Conservation (phyloP, 2,797 vertebrate genomes). For the Varecia variegata region DNA sequence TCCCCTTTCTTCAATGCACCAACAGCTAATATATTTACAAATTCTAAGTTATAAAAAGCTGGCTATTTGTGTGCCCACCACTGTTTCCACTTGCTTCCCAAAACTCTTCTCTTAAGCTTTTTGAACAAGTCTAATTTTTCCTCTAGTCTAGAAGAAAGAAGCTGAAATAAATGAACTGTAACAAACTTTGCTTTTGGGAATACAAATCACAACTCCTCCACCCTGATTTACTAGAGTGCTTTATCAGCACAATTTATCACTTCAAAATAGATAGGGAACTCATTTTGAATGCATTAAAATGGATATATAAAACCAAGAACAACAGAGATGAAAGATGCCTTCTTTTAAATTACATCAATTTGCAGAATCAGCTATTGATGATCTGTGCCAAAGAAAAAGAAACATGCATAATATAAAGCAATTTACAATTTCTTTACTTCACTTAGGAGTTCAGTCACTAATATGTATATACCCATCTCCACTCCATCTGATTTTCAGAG, state of each 20-base stretch:
- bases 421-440: not conserved
- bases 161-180: not conserved
- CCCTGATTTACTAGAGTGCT: not conserved
- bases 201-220: not conserved
- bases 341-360: not conserved
- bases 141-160: not conserved
- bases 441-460: not conserved
- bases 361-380: not conserved
- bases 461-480: not conserved
- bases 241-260: not conserved
- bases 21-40: not conserved
- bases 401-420: not conserved
- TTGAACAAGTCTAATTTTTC: not conserved
- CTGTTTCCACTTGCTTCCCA: not conserved
- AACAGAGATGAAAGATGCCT: not conserved
- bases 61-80: not conserved
- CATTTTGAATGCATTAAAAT: conserved; percentile 5
- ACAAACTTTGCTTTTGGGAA: not conserved
- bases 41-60: not conserved
- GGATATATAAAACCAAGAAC: conserved; percentile 2
- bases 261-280: not conserved
- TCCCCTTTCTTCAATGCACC: not conserved
- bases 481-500: not conserved
- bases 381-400: not conserved
- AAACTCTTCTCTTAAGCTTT: not conserved